Percentiles rank a stretch among this genome's conserved stretches.
Evolutionary conservation across 2,888 invertebrate species (phyloP).

Genomic region (Acleris laterana): DNA sequence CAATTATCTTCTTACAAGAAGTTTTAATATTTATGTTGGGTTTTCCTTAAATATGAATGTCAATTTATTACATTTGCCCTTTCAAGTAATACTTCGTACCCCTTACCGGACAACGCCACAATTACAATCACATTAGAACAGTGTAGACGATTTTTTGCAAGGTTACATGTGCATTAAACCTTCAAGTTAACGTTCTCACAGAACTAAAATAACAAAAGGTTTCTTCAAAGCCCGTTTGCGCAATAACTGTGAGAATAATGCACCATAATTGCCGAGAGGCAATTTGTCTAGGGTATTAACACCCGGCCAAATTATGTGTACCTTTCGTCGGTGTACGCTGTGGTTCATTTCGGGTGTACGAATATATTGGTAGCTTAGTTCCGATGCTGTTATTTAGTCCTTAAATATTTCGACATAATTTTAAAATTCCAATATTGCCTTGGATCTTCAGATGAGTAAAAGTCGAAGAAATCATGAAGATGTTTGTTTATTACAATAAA

Average conservation of each 20-base stretch:
- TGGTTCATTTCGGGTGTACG: background rate
- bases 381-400: conserved; percentile 9
- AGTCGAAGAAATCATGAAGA: conserved; percentile 1
- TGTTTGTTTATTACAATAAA: conserved; percentile 16
- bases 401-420: conserved; percentile 14
- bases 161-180: conserved; percentile 39
- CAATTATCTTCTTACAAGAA: too few relatives aligned
- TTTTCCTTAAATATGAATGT: too few relatives aligned
- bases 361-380: conserved; percentile 2
- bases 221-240: conserved; percentile 51
- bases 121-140: conserved; percentile 10
- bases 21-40: too few relatives aligned
- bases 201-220: conserved; percentile 52
- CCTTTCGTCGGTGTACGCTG: background rate
- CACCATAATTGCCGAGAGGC: conserved; percentile 52
- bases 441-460: conserved; percentile 17
- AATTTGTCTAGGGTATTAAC: conserved; percentile 43
- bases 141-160: conserved; percentile 28
- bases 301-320: conserved; percentile 9
- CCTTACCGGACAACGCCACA: background rate
- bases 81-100: background rate
- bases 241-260: conserved; percentile 56
- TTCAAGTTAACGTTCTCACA: conserved; percentile 46
- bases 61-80: background rate
- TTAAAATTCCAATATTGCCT: conserved; percentile 8